Conservation (phyloP, 2,797 vertebrate species). For the Enoplosus armatus region DNA sequence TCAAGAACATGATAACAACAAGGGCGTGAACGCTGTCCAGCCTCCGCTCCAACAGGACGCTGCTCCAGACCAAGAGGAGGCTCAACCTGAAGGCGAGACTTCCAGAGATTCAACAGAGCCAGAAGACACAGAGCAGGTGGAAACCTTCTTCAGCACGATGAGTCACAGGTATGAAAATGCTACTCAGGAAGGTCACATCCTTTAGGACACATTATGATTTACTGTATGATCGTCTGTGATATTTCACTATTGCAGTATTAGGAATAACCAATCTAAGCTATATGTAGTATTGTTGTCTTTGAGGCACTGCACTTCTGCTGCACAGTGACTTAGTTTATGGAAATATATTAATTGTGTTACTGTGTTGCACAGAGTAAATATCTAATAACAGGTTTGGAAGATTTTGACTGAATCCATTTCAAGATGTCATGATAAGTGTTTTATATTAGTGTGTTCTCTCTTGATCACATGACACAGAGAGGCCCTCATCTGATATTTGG, state of each 20-base stretch:
- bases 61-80: slow-evolving; percentile 51
- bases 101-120: slow-evolving; percentile 55
- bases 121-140: slow-evolving; percentile 81
- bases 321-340: slow-evolving; percentile 52
- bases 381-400: slow-evolving; percentile 29
- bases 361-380: slow-evolving; percentile 46
- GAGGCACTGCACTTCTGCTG: slow-evolving; percentile 48
- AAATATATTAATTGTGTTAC: slow-evolving; percentile 38
- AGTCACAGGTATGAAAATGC: slow-evolving; percentile 91
- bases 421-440: slow-evolving; percentile 69
- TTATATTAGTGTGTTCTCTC: slow-evolving; percentile 80
- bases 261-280: slow-evolving; percentile 50
- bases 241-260: slow-evolving; percentile 62
- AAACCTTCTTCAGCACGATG: slow-evolving; percentile 99
- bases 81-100: slow-evolving; percentile 34
- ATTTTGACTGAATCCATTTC: slow-evolving; percentile 45
- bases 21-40: slow-evolving; percentile 27
- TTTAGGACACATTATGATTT: slow-evolving; percentile 49
- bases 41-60: slow-evolving; percentile 56
- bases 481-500: slow-evolving; percentile 72
- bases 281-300: slow-evolving; percentile 57
- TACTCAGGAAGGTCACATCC: slow-evolving; percentile 77
- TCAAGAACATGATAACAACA: slow-evolving; percentile 46
- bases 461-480: slow-evolving; percentile 81
- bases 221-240: slow-evolving; percentile 38